phyloP scores from a whole-genome alignment of 2,797 vertebrate genomes.

The Cottoperca gobio region DNA sequence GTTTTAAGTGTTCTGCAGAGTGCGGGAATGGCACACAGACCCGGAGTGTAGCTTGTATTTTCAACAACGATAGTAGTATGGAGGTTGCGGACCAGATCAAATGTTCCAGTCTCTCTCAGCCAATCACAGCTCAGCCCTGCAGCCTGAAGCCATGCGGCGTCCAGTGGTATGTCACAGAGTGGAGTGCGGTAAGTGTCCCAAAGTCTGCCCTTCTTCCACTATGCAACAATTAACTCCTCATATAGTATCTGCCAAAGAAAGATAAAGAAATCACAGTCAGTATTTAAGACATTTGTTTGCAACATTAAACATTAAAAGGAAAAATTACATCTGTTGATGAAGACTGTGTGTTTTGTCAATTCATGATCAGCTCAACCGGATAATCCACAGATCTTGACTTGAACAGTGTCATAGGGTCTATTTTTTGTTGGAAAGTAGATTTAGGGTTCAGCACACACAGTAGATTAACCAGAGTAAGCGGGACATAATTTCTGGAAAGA shows the following conservation, averaged over 20 bases:
- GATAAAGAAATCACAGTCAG: not conserved
- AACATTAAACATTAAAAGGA: too few species aligned
- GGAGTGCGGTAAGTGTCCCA: constrained; percentile 80
- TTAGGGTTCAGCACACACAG: not conserved
- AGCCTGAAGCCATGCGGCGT: constrained; percentile 77
- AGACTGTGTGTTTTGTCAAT: too few species aligned
- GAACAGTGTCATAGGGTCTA: not conserved
- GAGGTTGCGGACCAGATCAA: constrained; percentile 67
- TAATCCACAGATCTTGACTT: not conserved
- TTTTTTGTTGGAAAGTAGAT: not conserved
- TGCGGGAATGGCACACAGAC: constrained; percentile 83
- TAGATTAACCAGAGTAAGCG: not conserved
- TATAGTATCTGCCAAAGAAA: not conserved
- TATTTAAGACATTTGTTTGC: not conserved
- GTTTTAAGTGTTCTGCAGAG: constrained; percentile 81
- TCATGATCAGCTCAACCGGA: not conserved
- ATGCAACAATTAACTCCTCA: not conserved
- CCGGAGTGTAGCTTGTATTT: constrained; percentile 76
- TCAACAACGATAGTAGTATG: constrained; percentile 62
- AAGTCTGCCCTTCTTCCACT: not conserved
- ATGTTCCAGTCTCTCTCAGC: constrained; percentile 74
- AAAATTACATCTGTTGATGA: not conserved
- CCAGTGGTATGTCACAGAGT: constrained; percentile 85
- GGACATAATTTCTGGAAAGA: not conserved
- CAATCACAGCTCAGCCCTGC: constrained; percentile 76